Evolutionary conservation across 2,113 vertebrate genomes (phyloP), one percentile per base, ranked within the genome.

Genomic region (Bostrychus sinensis): DNA sequence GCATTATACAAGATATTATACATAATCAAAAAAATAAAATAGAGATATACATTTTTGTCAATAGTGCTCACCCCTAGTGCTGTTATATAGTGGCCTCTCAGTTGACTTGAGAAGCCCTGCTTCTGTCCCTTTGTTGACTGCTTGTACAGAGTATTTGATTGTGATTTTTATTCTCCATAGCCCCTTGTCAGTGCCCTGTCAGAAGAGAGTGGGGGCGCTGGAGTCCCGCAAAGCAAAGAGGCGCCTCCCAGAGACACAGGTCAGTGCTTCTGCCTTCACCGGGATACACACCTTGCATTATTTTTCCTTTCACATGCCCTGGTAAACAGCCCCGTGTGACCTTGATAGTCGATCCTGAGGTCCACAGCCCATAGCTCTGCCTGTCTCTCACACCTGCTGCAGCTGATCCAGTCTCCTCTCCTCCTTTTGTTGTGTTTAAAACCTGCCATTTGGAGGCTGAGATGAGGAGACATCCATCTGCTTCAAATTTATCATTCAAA

Each of bases 151-250:
- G 75, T 36, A 79, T 78, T 41, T 62, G 48, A 67, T 62, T 71
- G 50, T 72, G 60, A 50, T 58, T 56, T 26, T 43, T 83, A 50
- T 64, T 55, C 50, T 1, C 62, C 62, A 32, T 80, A 93, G 92
- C 86, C 91, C 91, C 8, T 64, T 89, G 89, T 92, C 91, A 66
- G 83, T 91, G 43, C 81, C 91, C 53, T 92, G 91, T 74, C 91
- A 92, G 75, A 90, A 90, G 80, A 89, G 86, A 89, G 67, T 60
- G 5, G 88, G 62, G 43, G 91, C 84, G 36, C 39, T 81, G 0
- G 92, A 92, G 68, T 68, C 89, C 0, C 91, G 91, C 51, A 93
- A 93, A 89, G 90, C 91, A 68, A 92, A 92, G 82, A 90, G 91
- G 2, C 91, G 91, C 83, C 88, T 92, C 78, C 83, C 80, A 11